phyloP scores from a whole-genome alignment of 2,797 vertebrate species.

The Anomalospiza imberbis region DNA sequence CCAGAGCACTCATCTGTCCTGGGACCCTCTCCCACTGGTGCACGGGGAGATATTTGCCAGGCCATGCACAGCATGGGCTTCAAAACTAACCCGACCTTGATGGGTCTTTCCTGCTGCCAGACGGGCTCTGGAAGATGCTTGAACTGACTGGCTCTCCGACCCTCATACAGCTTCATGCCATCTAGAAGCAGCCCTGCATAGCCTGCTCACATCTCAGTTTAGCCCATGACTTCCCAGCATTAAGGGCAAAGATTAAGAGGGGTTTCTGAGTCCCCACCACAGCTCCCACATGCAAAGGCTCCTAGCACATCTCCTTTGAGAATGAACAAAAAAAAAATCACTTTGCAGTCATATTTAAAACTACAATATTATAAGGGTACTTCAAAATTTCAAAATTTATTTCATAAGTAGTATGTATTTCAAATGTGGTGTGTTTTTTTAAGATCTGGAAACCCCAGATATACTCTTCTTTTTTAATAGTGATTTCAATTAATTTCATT shows the following conservation, averaged over 20 bases:
- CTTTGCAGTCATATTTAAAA: not conserved
- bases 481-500: not conserved
- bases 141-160: not conserved
- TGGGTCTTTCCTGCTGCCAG: not conserved
- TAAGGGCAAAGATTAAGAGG: not conserved
- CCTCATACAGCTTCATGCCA: not conserved
- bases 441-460: not conserved
- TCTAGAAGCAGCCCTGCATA: not conserved
- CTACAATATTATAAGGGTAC: not conserved
- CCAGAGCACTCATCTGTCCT: not conserved
- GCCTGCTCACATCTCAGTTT: not conserved
- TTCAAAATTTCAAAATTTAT: not conserved
- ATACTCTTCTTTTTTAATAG: not conserved
- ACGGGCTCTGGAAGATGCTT: not conserved
- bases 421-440: not conserved
- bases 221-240: not conserved
- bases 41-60: accelerated
- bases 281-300: not conserved
- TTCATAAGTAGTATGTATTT: not conserved
- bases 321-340: not conserved
- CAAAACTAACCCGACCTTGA: not conserved
- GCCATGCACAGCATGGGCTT: not conserved
- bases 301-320: not conserved
- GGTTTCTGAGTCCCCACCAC: not conserved
- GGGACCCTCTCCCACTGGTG: not conserved